These are phyloP conservation scores for Halichondria panicea DNA, from an alignment of 37 sponge, comb jelly and placozoan genomes.

Conservation along the genomic window DNA sequence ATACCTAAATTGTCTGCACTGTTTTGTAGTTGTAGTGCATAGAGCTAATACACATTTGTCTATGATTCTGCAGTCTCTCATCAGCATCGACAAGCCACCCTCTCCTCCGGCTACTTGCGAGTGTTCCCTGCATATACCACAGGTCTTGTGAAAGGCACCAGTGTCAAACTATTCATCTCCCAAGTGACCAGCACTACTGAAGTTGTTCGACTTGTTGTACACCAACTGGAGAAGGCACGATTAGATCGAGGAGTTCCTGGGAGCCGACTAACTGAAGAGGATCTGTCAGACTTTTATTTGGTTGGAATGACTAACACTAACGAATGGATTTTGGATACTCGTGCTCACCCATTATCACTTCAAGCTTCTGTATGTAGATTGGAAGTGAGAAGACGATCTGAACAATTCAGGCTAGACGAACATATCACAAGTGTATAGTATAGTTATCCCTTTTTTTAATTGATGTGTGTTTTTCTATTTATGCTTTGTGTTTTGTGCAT, in stretches of 20 bases:
- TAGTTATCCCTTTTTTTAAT: not conserved
- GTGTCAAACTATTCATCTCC: conserved; percentile 76
- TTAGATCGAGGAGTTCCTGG: conserved; percentile 25
- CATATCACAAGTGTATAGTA: conserved; percentile 40
- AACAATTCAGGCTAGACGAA: not conserved
- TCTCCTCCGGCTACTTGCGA: conserved; percentile 15
- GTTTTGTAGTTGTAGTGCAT: no score
- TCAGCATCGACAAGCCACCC: not conserved
- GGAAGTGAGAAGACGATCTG: conserved; percentile 24
- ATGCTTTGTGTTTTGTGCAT: not conserved
- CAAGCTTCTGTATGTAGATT: conserved; percentile 6
- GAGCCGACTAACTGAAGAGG: conserved; percentile 16
- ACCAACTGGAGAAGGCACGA: conserved; percentile 53
- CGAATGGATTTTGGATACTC: conserved; percentile 22
- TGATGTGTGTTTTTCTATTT: not conserved
- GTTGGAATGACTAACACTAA: conserved; percentile 4
- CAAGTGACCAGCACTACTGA: conserved; percentile 35
- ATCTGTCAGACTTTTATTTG: conserved; percentile 61
- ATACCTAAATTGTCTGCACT: no score
- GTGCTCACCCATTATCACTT: conserved; percentile 27
- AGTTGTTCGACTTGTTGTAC: conserved; percentile 53
- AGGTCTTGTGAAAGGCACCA: conserved; percentile 71
- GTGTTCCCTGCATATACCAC: conserved; percentile 75
- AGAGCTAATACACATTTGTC: no score
- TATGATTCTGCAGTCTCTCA: not conserved